A percentile compares a stretch with the other conserved stretches of the same genome.
Evolutionary conservation across 2,888 invertebrate species (phyloP).

Genomic region (Eupithecia inturbata): DNA sequence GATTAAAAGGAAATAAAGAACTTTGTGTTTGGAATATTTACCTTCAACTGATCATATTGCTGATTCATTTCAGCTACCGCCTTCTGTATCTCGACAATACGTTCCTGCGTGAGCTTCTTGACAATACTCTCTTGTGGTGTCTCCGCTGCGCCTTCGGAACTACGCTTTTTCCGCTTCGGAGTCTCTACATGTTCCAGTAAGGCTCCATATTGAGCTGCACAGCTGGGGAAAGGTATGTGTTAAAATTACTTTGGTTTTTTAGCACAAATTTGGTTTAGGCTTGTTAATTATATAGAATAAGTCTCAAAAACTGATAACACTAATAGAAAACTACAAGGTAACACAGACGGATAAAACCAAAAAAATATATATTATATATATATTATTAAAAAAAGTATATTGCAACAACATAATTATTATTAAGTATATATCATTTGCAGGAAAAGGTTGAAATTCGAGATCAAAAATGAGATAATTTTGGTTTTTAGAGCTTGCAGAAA

Average conservation of each 20-base stretch:
- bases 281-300: background rate
- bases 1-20: too few relatives aligned
- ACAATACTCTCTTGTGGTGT: constrained; percentile 92
- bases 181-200: constrained; percentile 92
- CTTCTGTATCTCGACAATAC: constrained; percentile 90
- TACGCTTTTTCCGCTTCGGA: constrained; percentile 92
- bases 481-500: too few relatives aligned
- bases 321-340: too few relatives aligned
- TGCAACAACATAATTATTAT: too few relatives aligned
- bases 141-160: constrained; percentile 83
- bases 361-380: too few relatives aligned
- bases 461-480: too few relatives aligned
- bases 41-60: constrained; percentile 89
- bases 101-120: constrained; percentile 89
- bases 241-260: background rate
- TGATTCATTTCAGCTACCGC: constrained; percentile 88
- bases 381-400: too few relatives aligned
- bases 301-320: too few relatives aligned
- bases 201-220: constrained; percentile 94
- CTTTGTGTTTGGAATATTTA: constrained; percentile 43
- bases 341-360: too few relatives aligned
- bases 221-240: constrained; percentile 65
- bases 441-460: too few relatives aligned
- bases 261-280: background rate
- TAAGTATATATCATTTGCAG: too few relatives aligned